Conservation (phyloP, 2,113 vertebrate genomes). For the Bubo bubo region DNA sequence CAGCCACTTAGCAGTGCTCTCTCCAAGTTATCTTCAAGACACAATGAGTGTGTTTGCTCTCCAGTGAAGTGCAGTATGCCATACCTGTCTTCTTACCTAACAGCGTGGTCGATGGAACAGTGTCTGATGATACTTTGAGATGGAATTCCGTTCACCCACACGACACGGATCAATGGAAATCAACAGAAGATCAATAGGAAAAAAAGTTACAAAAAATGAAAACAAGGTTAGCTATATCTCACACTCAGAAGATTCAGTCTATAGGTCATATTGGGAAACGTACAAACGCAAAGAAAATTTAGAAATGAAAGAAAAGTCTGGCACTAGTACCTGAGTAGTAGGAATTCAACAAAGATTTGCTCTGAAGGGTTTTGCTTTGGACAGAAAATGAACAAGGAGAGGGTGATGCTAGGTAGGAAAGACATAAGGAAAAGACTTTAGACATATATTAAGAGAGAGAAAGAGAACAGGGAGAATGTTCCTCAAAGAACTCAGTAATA, state of each 20-base stretch:
- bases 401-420: slow-evolving; percentile 79
- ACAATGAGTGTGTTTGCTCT: neutral
- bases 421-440: slow-evolving; percentile 70
- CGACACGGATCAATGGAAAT: slow-evolving; percentile 41
- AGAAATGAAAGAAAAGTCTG: slow-evolving; percentile 65
- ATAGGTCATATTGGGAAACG: neutral
- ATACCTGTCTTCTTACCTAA: slow-evolving; percentile 77
- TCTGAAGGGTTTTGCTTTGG: slow-evolving; percentile 88
- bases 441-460: slow-evolving; percentile 64
- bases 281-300: slow-evolving; percentile 18
- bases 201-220: slow-evolving; percentile 49
- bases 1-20: neutral
- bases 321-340: slow-evolving; percentile 82
- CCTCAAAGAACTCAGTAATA: slow-evolving; percentile 61
- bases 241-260: neutral
- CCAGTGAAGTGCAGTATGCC: neutral
- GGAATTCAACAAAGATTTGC: slow-evolving; percentile 87
- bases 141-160: slow-evolving; percentile 58
- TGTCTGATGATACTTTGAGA: slow-evolving; percentile 83
- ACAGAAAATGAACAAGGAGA: slow-evolving; percentile 88
- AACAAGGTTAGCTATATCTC: slow-evolving; percentile 46
- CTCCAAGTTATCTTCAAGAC: neutral
- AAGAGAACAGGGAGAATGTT: slow-evolving; percentile 60
- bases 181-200: slow-evolving; percentile 41
- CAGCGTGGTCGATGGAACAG: slow-evolving; percentile 80